Evolutionary conservation across 2,888 invertebrate species (phyloP).

Genomic region (Rhogogaster chlorosoma): DNA sequence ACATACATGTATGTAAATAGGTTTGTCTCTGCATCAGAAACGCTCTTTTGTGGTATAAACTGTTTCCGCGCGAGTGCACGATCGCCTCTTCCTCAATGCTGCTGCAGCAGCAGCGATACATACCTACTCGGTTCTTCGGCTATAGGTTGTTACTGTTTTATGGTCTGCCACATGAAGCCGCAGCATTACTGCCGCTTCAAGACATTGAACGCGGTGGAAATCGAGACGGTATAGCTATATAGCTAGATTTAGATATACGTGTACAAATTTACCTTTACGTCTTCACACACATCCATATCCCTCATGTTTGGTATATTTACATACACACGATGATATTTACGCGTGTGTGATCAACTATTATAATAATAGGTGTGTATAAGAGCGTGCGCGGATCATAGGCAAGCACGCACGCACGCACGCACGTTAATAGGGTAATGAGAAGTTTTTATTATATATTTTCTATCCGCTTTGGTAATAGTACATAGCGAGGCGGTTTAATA

Average conservation of each 20-base stretch:
- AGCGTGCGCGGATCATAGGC: background rate
- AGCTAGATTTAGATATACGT: background rate
- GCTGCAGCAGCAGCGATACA: background rate
- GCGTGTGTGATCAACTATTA: background rate
- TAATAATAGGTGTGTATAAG: slow-evolving; percentile 14
- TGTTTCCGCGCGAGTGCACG: background rate
- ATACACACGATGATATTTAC: background rate
- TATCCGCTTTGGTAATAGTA: background rate
- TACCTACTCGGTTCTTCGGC: slow-evolving; percentile 14
- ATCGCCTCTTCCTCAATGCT: background rate
- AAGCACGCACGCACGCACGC: slow-evolving; percentile 1
- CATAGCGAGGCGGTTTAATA: slow-evolving; percentile 20
- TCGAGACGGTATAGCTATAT: slow-evolving; percentile 2
- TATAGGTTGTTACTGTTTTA: slow-evolving; percentile 60
- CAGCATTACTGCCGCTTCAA: slow-evolving; percentile 55
- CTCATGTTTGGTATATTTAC: background rate
- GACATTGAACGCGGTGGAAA: slow-evolving; percentile 37
- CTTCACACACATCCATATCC: background rate
- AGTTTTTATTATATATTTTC: slow-evolving; percentile 17
- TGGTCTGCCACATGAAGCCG: slow-evolving; percentile 53
- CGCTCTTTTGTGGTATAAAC: background rate
- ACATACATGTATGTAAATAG: background rate
- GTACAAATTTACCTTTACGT: slow-evolving; percentile 2
- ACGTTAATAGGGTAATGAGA: slow-evolving; percentile 48
- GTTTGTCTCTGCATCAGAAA: background rate